Evolutionary conservation across 2,888 invertebrate species (phyloP), one percentile per base, ranked within the genome.

Genomic region (Cactoblastis cactorum): DNA sequence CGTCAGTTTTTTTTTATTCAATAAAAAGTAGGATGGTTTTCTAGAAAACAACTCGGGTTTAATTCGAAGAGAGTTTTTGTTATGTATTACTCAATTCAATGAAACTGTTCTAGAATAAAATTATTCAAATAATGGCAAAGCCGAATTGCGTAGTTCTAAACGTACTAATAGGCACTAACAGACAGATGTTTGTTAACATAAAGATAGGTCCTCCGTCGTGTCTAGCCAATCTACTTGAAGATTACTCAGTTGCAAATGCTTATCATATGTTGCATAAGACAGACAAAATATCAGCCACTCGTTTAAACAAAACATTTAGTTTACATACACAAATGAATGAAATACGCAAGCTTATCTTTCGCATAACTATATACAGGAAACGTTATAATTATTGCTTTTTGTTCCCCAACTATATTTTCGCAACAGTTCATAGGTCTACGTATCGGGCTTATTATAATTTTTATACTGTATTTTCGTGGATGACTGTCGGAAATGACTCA

Each of bases 351-450:
- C 37, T 48, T 48, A 52, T 49, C 57, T 62, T 54, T 52, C 48
- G 57, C 63, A 69, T 69, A 58, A 60, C 22, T 52, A 28, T 28
- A 28, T 41, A 60, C 59, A 54, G 61, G 69, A 63, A 57, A 57
- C 53, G 43, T 46, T 55, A 50, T 12, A 17, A 38, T 15, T 51
- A 54, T 51, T 34, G 51, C 45, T 54, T 53, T 61, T 51, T 37
- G 51, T 53, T 61, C 59, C 55, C 57, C 53, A 52, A 37, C 53
- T 32, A 61, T 52, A 63, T 62, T 63, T 55, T 54, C 53, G 60
- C 59, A 61, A 60, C 53, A 63, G 65, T 68, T 73, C 69, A 62
- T 63, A 59, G 68, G 64, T 68, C 63, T 57, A 56, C 19, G 59
- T 69, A 70, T 73, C 67, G 53, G 37, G 9, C 17, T 14, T 37